Base-by-base conservation (phyloP, 2,888 invertebrate species). In the Aromia moschata region DNA sequence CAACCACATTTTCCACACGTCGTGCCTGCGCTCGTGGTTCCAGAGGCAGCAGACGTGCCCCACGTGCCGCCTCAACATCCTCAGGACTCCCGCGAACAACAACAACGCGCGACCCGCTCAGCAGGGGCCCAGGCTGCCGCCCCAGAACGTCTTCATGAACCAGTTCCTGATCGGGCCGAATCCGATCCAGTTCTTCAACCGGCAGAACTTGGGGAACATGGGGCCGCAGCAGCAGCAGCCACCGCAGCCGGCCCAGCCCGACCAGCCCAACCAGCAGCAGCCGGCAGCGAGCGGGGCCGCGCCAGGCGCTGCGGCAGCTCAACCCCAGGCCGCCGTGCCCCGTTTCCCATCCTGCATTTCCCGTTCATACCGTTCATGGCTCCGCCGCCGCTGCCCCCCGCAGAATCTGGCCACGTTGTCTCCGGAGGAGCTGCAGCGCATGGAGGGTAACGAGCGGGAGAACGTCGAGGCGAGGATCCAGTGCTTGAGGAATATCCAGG, bases 21-120 rank as follows among this genome's bases (percentile, higher is more conserved):
- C 94, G 53, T 99, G 99, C 81, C 85, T 99, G 54, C 89, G 98
- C 18, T 96, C 97, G 33, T 99, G 99, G 99, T 99, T 99, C 83
- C 99, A 99, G 83, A 88, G 99, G 5, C 99, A 99, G 80, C 99
- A 99, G 83, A 99, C 99, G 2, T 99, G 99, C 78, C 99, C 99
- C 0, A 99, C 99, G 2, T 99, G 99, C 79, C 88, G 98, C 10
- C 85, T 97, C 65, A 97, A 98, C 82, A 96, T 81, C 67, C 73
- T 76, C 78, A 79, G 79, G 7, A 74, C 74, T 9, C 72, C 77
- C 0, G 17, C 41, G 11, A 52, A 59, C 20, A 59, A 41, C 80
- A 70, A 65, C 81, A 72, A 73, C 81, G 70, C 62, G 78, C 68
- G 17, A 10, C 41, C 17, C 1, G 7, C 10, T 11, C 47, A 37